These are phyloP conservation scores for Caloenas nicobarica DNA, from an alignment of 2,113 vertebrate genomes.

Conservation along the genomic window DNA sequence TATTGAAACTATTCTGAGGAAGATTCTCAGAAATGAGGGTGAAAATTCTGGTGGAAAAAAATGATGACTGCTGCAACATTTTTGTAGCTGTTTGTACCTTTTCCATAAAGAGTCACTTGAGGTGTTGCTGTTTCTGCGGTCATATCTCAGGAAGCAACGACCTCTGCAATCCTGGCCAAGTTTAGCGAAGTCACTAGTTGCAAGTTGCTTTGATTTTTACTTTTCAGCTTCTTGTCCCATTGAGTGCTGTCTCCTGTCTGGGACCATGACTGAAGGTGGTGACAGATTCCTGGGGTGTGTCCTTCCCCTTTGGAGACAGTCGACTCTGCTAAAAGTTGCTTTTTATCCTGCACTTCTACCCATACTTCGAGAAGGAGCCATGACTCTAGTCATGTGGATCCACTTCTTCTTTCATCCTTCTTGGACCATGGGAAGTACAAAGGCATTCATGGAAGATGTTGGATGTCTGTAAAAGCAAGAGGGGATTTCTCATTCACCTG, in stretches of 20 bases:
- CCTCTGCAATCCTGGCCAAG: not conserved
- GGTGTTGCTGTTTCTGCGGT: not conserved
- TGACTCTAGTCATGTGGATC: fast-evolving
- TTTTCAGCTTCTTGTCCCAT: not conserved
- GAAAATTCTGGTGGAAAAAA: not conserved
- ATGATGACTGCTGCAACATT: not conserved
- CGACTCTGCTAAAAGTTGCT: not conserved
- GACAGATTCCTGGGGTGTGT: not conserved
- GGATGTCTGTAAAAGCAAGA: not conserved
- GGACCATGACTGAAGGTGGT: not conserved
- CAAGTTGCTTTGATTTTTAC: constrained; percentile 22
- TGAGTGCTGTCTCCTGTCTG: not conserved
- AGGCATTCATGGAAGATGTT: not conserved
- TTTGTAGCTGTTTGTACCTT: not conserved
- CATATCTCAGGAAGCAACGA: not conserved
- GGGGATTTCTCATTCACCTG: not conserved
- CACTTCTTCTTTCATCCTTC: not conserved
- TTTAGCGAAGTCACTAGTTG: not conserved
- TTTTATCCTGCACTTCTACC: not conserved
- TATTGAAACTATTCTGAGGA: not conserved
- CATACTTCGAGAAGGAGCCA: not conserved
- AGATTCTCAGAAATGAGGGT: constrained; percentile 2
- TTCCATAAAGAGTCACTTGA: not conserved
- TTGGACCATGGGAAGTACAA: not conserved
- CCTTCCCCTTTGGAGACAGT: not conserved